These are phyloP conservation scores for Drosophila anomalata DNA, from an alignment of 2,888 invertebrate genomes.

Conservation along the genomic window DNA sequence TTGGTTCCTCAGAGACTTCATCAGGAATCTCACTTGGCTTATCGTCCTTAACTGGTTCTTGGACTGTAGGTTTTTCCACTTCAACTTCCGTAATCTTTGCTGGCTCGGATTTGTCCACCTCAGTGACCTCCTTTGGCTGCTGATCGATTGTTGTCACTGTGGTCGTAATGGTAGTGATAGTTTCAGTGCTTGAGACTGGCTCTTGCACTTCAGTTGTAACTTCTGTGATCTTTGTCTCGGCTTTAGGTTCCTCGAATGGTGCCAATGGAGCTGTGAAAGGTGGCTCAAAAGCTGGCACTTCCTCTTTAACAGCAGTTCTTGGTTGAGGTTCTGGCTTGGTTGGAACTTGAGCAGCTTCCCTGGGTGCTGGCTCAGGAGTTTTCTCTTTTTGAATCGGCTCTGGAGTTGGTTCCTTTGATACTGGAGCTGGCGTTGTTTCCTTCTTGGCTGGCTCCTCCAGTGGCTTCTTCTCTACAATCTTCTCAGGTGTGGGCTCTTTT, in stretches of 20 bases:
- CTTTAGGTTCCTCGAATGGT: constrained; percentile 51
- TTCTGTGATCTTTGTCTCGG: constrained; percentile 38
- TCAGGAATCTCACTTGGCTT: constrained; percentile 12
- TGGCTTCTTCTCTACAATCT: not conserved
- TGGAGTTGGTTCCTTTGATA: constrained; percentile 11
- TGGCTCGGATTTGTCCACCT: constrained; percentile 17
- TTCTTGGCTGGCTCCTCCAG: constrained; percentile 13
- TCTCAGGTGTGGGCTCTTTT: not conserved
- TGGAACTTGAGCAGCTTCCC: constrained; percentile 1
- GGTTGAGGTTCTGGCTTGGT: constrained; percentile 62
- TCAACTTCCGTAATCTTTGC: constrained; percentile 15
- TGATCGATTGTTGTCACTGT: constrained; percentile 52
- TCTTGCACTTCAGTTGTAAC: constrained; percentile 42
- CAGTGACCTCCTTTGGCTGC: constrained; percentile 30
- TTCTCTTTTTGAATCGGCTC: constrained; percentile 19
- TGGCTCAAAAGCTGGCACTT: constrained; percentile 46
- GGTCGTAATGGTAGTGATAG: constrained; percentile 58
- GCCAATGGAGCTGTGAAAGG: constrained; percentile 59
- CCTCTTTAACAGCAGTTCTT: constrained; percentile 45
- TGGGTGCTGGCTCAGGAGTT: constrained; percentile 20
- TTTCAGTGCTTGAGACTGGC: constrained; percentile 47
- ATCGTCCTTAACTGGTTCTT: not conserved
- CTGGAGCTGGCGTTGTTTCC: no score
- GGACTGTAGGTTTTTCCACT: constrained; percentile 12
- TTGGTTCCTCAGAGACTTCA: not conserved